These are phyloP conservation scores for Lasioglossum pauxillum DNA, from an alignment of 2,888 invertebrate genomes.

Conservation along the genomic window DNA sequence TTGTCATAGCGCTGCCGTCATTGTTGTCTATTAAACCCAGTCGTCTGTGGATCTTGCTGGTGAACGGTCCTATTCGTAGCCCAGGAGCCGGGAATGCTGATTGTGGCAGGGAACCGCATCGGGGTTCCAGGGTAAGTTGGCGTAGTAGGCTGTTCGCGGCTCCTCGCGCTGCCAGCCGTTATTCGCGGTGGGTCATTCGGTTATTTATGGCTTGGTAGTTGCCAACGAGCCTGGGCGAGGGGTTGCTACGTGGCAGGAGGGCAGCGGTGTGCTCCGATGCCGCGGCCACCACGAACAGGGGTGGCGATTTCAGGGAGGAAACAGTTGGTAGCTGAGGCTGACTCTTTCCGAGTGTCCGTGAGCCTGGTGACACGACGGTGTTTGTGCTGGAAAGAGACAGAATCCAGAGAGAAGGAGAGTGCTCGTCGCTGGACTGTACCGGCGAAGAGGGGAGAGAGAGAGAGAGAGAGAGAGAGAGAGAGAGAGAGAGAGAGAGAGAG, in stretches of 20 bases:
- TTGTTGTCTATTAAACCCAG: no score
- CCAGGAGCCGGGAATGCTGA: neutral
- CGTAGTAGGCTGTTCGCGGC: conserved; percentile 59
- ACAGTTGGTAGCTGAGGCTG: conserved; percentile 63
- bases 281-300: conserved; percentile 30
- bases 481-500: conserved; percentile 75
- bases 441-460: conserved; percentile 48
- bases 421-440: neutral
- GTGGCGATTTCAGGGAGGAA: conserved; percentile 69
- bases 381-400: conserved; percentile 3
- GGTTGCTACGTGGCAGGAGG: conserved; percentile 67
- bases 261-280: conserved; percentile 47
- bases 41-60: neutral
- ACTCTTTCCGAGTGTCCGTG: conserved; percentile 42
- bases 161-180: conserved; percentile 60
- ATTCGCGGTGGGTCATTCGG: conserved; percentile 80
- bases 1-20: no score
- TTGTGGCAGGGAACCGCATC: neutral
- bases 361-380: conserved; percentile 37
- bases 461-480: conserved; percentile 73
- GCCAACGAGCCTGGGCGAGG: conserved; percentile 58
- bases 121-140: conserved; percentile 2
- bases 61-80: no score
- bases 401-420: conserved; percentile 30
- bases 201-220: conserved; percentile 79